A percentile compares a stretch with the other conserved stretches of the same genome.
Evolutionary conservation across 2,888 invertebrate genomes (phyloP).

Genomic region (Brenthis hecate): DNA sequence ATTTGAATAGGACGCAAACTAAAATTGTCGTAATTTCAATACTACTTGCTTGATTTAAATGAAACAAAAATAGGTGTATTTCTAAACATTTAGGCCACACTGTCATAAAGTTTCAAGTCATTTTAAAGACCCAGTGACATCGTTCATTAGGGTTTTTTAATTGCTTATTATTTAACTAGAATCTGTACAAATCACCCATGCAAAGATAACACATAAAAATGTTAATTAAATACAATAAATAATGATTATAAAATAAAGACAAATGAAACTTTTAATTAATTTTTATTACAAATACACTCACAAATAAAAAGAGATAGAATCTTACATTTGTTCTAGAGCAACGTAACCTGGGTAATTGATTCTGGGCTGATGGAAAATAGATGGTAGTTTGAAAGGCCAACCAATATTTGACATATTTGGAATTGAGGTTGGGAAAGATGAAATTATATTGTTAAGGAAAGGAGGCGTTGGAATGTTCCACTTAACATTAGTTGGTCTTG

Average conservation of each 20-base stretch:
- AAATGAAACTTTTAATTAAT: neutral
- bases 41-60: no score
- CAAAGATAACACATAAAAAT: no score
- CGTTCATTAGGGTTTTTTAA: no score
- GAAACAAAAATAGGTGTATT: no score
- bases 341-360: constrained; percentile 15
- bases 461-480: constrained; percentile 26
- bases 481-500: neutral
- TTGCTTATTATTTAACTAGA: no score
- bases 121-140: no score
- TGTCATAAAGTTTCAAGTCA: no score
- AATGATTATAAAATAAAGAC: neutral
- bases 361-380: neutral
- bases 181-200: no score
- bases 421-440: neutral
- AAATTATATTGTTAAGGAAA: constrained; percentile 14
- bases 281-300: neutral
- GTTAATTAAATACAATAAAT: no score
- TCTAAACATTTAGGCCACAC: no score
- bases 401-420: neutral
- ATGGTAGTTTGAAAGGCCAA: constrained; percentile 16
- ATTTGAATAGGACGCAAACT: no score
- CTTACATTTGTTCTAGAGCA: neutral
- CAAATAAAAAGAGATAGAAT: neutral
- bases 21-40: no score